Evolutionary conservation across 2,888 invertebrate species (phyloP), one percentile per base, ranked within the genome.

Genomic region (Callyntrura guangdongensis): DNA sequence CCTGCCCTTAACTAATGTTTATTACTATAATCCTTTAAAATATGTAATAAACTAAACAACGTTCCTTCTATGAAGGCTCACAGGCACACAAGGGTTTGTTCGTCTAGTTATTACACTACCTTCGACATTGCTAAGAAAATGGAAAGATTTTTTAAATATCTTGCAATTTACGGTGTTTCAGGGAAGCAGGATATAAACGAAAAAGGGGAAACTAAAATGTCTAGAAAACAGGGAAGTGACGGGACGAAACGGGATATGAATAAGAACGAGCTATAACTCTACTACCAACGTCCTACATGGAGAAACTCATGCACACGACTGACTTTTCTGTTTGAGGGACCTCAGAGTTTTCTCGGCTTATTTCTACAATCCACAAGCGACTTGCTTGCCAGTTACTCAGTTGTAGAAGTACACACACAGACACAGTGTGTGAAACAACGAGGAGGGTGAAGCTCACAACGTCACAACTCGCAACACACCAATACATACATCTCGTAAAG

Each of bases 261-360:
- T 25, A 82, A 86, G 86, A 91, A 91, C 69, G 88, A 90, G 90
- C 89, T 89, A 90, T 81, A 81, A 25, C 22, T 64, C 91, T 89
- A 92, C 90, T 89, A 92, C 88, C 53, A 45, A 90, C 92, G 90
- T 92, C 92, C 92, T 86, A 91, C 90, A 74, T 82, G 72, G 72
- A 86, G 79, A 88, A 92, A 87, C 91, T 88, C 92, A 92, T 83
- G 47, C 92, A 92, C 88, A 92, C 92, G 88, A 92, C 92, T 92
- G 88, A 91, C 61, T 47, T n/a, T 59, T 45, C 6, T 0, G 17
- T 64, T 47, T 87, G 36, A 0, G 1, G 64, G 27, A 47, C 64
- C 64, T 49, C 2, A 22, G 45, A 9, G 25, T 84, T 91, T 91
- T 91, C 77, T 84, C 77, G 22, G 25, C n/a, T n/a, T 27, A 27